Base-by-base conservation (phyloP, 2,797 vertebrate genomes). In the Chromis chromis region DNA sequence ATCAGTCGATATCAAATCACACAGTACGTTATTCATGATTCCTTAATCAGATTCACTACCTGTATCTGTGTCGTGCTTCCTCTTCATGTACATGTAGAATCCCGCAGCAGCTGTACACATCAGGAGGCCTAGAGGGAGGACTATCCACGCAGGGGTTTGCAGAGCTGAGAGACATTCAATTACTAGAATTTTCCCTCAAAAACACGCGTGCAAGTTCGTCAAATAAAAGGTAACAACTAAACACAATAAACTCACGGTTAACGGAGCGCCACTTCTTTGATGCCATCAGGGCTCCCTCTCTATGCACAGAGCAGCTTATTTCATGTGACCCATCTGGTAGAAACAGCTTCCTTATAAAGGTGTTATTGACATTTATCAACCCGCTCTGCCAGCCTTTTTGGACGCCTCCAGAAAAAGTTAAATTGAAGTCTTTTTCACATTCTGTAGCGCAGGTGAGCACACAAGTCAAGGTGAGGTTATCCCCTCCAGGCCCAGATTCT, bases 381-480 rank as follows among this genome's bases (percentile, higher is more conserved):
- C 10, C 2, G 3, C 70, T 78, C 63, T 80, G 69, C 54, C 24
- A 10, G 53, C 22, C 33, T 0, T 44, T 16, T 9, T 57, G 54
- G 14, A 5, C 25, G 1, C 4, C 56, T 65, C 48, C 76, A 63
- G 79, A 84, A 88, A 89, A 94, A 3, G 71, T 86, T 74, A 94
- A 27, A 57, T 60, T 78, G 21, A 90, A 83, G 70, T 90, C 67
- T 31, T 54, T 9, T 21, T 85, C 82, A 81, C 89, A 93, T 75
- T 65, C 16, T 25, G 58, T 19, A 27, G 75, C 36, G 49, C 92
- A 93, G 36, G 75, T 89, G 4, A 93, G 83, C 52, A 80, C 65
- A 78, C 92, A 92, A 33, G 72, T 86, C 67, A 93, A 25, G 8
- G 84, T 90, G 55, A 89, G 54, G 65, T 87, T 80, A 1, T 69